Conservation (phyloP, 2,113 vertebrate genomes). For the Casuarius casuarius region DNA sequence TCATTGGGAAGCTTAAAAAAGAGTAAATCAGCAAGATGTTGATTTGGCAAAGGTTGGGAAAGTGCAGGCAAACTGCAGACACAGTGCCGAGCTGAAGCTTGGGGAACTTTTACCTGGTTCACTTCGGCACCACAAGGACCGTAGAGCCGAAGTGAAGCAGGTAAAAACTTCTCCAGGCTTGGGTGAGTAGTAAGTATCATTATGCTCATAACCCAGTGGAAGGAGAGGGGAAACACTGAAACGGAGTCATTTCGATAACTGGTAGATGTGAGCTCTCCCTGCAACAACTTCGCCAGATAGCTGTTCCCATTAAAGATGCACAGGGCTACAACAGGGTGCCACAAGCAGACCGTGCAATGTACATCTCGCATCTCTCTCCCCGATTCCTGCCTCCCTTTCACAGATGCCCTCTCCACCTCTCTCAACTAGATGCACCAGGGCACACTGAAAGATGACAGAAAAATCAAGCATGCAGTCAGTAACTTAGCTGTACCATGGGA, state of each 20-base stretch:
- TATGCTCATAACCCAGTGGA: not conserved
- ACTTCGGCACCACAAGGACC: not conserved
- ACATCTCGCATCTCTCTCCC: not conserved
- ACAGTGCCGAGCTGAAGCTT: not conserved
- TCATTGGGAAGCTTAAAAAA: not conserved
- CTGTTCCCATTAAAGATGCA: not conserved
- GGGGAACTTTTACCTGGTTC: too few species aligned
- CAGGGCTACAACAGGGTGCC: too few species aligned
- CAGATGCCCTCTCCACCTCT: not conserved
- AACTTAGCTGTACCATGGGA: not conserved
- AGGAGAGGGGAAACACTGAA: not conserved
- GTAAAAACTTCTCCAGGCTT: not conserved
- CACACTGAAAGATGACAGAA: not conserved
- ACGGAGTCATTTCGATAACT: not conserved
- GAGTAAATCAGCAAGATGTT: not conserved
- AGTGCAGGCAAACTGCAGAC: not conserved
- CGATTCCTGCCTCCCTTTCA: not conserved
- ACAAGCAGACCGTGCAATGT: rapidly evolving
- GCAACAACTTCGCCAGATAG: not conserved
- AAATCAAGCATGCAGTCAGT: not conserved
- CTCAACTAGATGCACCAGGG: not conserved
- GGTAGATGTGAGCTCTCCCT: not conserved
- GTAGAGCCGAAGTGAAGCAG: not conserved
- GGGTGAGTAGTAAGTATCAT: not conserved
- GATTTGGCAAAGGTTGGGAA: not conserved